These are phyloP conservation scores for Gobio occitaniae DNA, from an alignment of 2,797 vertebrate genomes.

Conservation along the genomic window DNA sequence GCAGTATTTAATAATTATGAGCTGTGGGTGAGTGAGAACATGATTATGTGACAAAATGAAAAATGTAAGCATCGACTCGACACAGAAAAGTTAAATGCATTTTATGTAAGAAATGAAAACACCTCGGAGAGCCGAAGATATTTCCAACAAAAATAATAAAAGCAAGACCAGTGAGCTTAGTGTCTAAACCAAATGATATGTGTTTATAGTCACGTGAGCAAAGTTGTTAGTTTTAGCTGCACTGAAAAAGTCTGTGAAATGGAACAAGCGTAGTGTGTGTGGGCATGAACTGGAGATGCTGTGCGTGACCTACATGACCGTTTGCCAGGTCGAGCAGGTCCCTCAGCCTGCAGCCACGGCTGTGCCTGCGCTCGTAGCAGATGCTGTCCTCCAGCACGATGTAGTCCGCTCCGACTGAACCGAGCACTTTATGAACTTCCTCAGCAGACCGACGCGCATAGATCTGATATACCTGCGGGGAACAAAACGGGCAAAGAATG, in stretches of 20 bases:
- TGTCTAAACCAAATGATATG: slow-evolving; percentile 1
- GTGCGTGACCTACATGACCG: slow-evolving; percentile 86
- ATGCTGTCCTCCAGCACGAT: slow-evolving; percentile 96
- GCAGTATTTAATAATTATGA: slow-evolving; percentile 19
- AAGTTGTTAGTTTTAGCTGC: slow-evolving; percentile 27
- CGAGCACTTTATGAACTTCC: slow-evolving; percentile 84
- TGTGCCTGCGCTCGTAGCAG: slow-evolving; percentile 91
- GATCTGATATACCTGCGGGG: slow-evolving; percentile 91
- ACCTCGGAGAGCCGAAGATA: slow-evolving; percentile 11
- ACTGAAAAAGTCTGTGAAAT: background rate
- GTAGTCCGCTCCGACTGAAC: slow-evolving; percentile 85
- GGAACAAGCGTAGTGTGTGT: slow-evolving; percentile 9
- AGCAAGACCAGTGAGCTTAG: background rate
- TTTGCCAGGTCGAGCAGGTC: slow-evolving; percentile 93
- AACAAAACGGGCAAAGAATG: slow-evolving; percentile 10
- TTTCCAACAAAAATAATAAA: slow-evolving; percentile 25
- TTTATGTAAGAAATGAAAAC: slow-evolving; percentile 26
- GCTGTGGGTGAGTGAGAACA: slow-evolving; percentile 27
- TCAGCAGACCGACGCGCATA: slow-evolving; percentile 87
- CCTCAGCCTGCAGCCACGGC: slow-evolving; percentile 89
- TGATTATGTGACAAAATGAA: slow-evolving; percentile 32
- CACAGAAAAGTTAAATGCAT: slow-evolving; percentile 8
- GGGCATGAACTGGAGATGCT: slow-evolving; percentile 18
- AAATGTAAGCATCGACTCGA: slow-evolving; percentile 19
- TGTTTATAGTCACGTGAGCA: slow-evolving; percentile 21